Percentiles rank a stretch among this genome's conserved stretches.
phyloP scores from a whole-genome alignment of 2,888 invertebrate species.

The Hypolimnas misippus region DNA sequence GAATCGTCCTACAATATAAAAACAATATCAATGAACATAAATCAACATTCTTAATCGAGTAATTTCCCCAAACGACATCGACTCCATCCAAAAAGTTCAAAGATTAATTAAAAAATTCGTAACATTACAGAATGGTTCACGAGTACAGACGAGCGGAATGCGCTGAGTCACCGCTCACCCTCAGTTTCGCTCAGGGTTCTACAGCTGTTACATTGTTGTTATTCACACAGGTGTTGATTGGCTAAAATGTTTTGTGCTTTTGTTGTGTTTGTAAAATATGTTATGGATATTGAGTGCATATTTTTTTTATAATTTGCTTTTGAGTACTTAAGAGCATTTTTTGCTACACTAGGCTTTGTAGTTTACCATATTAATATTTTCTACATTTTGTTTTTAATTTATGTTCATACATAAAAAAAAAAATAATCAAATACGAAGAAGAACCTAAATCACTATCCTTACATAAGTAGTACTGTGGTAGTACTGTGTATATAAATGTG shows the following conservation, averaged over 20 bases:
- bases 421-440: too few relatives aligned
- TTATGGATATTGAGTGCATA: neutral
- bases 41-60: constrained; percentile 1
- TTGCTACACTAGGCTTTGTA: too few relatives aligned
- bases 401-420: too few relatives aligned
- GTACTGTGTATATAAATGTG: too few relatives aligned
- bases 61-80: neutral
- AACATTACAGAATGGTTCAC: constrained; percentile 29
- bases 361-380: too few relatives aligned
- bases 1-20: too few relatives aligned
- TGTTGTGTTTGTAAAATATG: neutral
- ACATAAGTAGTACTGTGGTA: too few relatives aligned
- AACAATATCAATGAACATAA: neutral
- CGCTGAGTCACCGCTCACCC: constrained; percentile 49
- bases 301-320: neutral
- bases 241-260: neutral
- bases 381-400: too few relatives aligned
- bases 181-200: constrained; percentile 14
- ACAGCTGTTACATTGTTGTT: constrained; percentile 27
- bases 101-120: constrained; percentile 26
- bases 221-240: constrained; percentile 33
- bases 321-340: neutral
- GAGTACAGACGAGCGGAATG: constrained; percentile 60
- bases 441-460: too few relatives aligned
- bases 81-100: constrained; percentile 20